These are phyloP conservation scores for Scolopax mira DNA, from an alignment of 2,113 vertebrate genomes.

Conservation along the genomic window DNA sequence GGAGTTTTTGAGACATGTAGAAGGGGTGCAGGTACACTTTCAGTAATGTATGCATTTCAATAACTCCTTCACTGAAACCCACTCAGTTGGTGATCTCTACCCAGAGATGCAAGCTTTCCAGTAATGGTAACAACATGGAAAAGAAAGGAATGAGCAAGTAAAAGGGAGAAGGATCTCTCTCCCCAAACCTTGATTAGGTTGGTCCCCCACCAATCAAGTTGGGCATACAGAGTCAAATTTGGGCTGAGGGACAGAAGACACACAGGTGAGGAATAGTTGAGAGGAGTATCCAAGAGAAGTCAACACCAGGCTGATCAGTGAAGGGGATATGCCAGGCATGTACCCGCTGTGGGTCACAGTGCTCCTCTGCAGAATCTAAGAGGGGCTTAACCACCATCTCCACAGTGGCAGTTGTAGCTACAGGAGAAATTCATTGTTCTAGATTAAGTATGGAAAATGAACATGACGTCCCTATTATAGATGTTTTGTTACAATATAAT, in stretches of 20 bases:
- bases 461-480: neutral
- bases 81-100: neutral
- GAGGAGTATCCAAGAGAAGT: neutral
- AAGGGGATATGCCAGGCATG: too few species aligned
- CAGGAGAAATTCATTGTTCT: neutral
- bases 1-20: neutral
- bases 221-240: neutral
- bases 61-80: too few species aligned
- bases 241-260: neutral
- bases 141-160: neutral
- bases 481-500: neutral
- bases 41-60: fast-evolving
- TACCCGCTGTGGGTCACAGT: neutral
- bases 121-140: fast-evolving
- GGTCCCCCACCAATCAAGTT: fast-evolving
- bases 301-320: neutral
- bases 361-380: neutral
- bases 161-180: neutral
- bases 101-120: neutral
- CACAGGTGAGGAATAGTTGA: neutral
- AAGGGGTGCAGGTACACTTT: neutral
- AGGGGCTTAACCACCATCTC: neutral
- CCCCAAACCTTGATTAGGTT: neutral
- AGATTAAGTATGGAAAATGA: neutral
- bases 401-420: fast-evolving